phyloP scores from a whole-genome alignment of 2,113 vertebrate genomes.

The Baryphthengus martii region DNA sequence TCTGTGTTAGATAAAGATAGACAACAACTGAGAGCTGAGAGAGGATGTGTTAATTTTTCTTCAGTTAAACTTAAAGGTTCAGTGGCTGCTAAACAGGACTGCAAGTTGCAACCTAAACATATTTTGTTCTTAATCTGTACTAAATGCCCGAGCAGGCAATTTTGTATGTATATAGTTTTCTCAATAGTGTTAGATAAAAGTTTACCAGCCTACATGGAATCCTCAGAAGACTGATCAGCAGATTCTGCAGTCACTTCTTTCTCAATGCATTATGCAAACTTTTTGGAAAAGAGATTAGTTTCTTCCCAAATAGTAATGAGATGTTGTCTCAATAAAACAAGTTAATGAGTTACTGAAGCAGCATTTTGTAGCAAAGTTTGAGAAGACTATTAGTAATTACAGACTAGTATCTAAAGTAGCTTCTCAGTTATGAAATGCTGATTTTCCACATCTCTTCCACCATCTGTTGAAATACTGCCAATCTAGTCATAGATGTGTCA shows the following conservation, averaged over 20 bases:
- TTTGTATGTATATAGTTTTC: neutral
- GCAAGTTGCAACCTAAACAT: slow-evolving; percentile 1
- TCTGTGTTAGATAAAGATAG: neutral
- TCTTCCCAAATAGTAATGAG: slow-evolving; percentile 19
- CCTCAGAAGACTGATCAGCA: slow-evolving; percentile 38
- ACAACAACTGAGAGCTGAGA: neutral
- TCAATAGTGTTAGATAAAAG: slow-evolving; percentile 8
- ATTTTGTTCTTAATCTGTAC: slow-evolving; percentile 13
- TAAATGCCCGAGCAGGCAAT: slow-evolving; percentile 11
- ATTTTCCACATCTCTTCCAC: neutral
- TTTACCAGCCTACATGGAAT: neutral
- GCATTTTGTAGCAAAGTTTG: slow-evolving; percentile 12
- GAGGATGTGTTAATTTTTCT: neutral
- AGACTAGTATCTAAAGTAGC: neutral
- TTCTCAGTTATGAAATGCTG: neutral
- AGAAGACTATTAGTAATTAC: neutral
- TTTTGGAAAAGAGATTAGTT: slow-evolving; percentile 35
- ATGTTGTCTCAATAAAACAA: slow-evolving; percentile 30
- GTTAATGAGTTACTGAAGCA: slow-evolving; percentile 53
- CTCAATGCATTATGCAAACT: slow-evolving; percentile 27
- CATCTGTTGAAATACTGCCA: neutral
- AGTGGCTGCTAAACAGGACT: neutral
- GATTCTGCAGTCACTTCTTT: slow-evolving; percentile 41
- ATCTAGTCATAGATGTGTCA: neutral
- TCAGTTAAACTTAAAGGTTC: neutral